These are phyloP conservation scores for Aspiorhynchus laticeps DNA, from an alignment of 2,113 vertebrate species.

Conservation along the genomic window DNA sequence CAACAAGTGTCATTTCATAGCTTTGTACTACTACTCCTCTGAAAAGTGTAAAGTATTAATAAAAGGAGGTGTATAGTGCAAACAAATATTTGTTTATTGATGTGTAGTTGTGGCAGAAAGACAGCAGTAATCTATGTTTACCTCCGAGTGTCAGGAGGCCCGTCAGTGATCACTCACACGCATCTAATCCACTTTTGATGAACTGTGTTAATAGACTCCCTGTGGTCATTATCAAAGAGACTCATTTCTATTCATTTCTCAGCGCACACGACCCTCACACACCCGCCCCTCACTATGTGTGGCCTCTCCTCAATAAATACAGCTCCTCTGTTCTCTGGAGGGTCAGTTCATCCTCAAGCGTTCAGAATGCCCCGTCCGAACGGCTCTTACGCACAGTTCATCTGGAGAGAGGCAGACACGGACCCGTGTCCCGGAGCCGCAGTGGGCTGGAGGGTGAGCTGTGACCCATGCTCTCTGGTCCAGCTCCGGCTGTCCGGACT, in stretches of 20 bases:
- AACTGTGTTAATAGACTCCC: conserved; percentile 75
- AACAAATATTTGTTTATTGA: background rate
- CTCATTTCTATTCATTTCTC: conserved; percentile 68
- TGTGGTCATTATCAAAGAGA: conserved; percentile 62
- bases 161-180: conserved; percentile 66
- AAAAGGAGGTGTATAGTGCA: background rate
- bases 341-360: background rate
- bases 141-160: conserved; percentile 16
- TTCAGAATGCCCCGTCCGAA: conserved; percentile 60
- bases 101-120: background rate
- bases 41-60: background rate
- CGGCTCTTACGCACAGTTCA: conserved; percentile 57
- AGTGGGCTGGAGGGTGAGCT: conserved; percentile 56
- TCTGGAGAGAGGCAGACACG: conserved; percentile 37
- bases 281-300: conserved; percentile 58
- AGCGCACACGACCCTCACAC: conserved; percentile 75
- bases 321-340: conserved; percentile 6
- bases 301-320: conserved; percentile 50
- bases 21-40: background rate
- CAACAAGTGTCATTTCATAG: background rate
- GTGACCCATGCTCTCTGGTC: conserved; percentile 68
- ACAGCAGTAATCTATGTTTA: conserved; percentile 50
- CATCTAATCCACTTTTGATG: conserved; percentile 82
- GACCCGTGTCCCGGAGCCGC: conserved; percentile 58
- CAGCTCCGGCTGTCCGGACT: conserved; percentile 66